Evolutionary conservation across 2,113 vertebrate genomes (phyloP).

Genomic region (Propithecus coquereli): DNA sequence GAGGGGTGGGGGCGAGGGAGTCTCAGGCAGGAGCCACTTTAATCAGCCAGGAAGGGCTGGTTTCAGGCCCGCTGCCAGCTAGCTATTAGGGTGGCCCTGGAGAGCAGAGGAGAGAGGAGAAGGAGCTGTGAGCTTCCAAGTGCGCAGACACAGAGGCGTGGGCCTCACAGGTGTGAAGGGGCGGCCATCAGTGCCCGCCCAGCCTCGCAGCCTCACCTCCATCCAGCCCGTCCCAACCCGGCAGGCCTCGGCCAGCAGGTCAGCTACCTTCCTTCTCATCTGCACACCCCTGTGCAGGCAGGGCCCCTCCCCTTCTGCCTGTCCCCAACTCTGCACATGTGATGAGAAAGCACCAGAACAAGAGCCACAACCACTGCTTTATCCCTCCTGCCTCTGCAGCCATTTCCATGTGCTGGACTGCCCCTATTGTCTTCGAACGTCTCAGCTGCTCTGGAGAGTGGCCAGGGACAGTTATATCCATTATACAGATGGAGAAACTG

Average conservation of each 20-base stretch:
- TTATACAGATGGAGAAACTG: slow-evolving; percentile 13
- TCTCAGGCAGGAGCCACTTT: not conserved
- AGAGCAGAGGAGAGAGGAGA: not conserved
- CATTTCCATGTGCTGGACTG: not conserved
- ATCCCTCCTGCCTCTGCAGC: not conserved
- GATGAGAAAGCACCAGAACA: not conserved
- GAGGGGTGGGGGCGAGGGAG: not conserved
- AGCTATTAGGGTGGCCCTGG: not conserved
- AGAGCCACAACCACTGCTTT: not conserved
- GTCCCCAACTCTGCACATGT: not conserved
- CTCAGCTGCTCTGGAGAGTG: not conserved
- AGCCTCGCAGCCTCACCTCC: not conserved
- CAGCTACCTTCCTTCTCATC: not conserved
- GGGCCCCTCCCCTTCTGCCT: not conserved
- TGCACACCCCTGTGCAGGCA: not conserved
- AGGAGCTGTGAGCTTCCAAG: not conserved
- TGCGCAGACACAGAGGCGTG: fast-evolving
- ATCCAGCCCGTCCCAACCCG: fast-evolving
- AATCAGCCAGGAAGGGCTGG: not conserved
- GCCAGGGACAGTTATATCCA: not conserved
- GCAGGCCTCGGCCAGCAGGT: not conserved
- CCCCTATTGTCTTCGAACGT: not conserved
- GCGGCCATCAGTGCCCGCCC: fast-evolving
- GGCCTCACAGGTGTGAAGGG: not conserved
- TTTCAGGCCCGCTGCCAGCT: not conserved